Percentiles rank a stretch among this genome's conserved stretches.
Conservation (phyloP, 2,797 vertebrate species). For the Phataginus tetradactyla region DNA sequence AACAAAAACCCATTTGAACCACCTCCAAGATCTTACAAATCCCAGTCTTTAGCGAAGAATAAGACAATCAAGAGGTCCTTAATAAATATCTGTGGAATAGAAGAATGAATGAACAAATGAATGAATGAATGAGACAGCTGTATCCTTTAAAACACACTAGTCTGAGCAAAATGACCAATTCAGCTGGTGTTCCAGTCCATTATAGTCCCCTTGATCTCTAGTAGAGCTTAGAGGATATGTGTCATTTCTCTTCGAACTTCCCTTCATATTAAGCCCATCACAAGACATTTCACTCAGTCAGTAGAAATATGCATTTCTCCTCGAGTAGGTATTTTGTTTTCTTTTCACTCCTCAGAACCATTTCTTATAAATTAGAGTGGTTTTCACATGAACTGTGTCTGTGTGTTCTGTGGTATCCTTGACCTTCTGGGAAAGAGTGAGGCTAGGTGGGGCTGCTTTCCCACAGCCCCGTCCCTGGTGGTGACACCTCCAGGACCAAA, state of each 20-base stretch:
- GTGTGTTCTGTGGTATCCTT: neutral
- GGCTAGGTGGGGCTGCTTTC: neutral
- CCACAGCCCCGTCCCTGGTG: neutral
- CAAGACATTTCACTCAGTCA: neutral
- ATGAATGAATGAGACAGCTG: neutral
- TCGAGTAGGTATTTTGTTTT: neutral
- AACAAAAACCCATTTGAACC: neutral
- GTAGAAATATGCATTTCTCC: neutral
- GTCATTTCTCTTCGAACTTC: neutral
- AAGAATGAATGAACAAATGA: neutral
- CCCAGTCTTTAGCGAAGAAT: neutral
- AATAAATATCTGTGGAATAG: neutral
- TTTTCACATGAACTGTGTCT: neutral
- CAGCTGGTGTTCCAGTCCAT: neutral
- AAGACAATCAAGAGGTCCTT: neutral
- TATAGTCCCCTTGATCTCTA: neutral
- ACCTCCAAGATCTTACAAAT: slow-evolving; percentile 12
- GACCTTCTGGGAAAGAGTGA: neutral
- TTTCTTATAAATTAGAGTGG: neutral
- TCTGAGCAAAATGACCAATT: neutral
- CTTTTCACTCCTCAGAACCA: neutral
- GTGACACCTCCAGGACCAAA: neutral
- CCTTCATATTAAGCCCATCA: neutral
- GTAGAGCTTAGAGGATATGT: neutral
- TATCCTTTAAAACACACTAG: neutral